phyloP scores from a whole-genome alignment of 2,888 invertebrate species.

The Boloria selene region DNA sequence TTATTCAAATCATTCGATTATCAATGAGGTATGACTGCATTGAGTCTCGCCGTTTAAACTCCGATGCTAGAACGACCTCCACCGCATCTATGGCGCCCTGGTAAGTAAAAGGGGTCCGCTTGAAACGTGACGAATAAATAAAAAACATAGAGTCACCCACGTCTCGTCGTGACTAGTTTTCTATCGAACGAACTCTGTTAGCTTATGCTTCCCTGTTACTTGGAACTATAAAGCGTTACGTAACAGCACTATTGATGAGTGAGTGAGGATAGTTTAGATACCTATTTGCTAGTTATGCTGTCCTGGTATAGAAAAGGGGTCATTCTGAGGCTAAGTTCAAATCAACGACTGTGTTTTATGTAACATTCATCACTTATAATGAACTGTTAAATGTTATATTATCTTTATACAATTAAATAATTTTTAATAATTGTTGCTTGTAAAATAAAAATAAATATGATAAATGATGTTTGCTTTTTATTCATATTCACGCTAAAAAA shows the following conservation, averaged over 20 bases:
- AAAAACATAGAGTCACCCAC: constrained; percentile 1
- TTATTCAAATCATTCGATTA: not conserved
- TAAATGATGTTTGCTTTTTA: no score
- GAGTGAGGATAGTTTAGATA: not conserved
- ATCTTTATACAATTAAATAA: no score
- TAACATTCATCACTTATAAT: no score
- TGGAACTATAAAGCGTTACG: constrained; percentile 18
- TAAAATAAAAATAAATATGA: no score
- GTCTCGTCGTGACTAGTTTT: constrained; percentile 3
- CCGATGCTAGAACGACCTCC: not conserved
- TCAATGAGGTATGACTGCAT: not conserved
- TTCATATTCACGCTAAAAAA: no score
- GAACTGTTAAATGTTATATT: no score
- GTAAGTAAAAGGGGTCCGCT: constrained; percentile 14
- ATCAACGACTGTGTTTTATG: no score
- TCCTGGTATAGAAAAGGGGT: no score
- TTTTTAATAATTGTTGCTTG: no score
- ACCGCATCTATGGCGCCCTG: not conserved
- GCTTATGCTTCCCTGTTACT: constrained; percentile 2
- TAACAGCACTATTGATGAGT: constrained; percentile 1
- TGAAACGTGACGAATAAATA: constrained; percentile 14
- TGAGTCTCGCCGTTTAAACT: not conserved
- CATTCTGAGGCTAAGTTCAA: no score
- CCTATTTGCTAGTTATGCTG: no score
- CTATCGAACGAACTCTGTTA: not conserved